These are phyloP conservation scores for Pipistrellus nathusii DNA, from an alignment of 2,797 vertebrate species.

Conservation along the genomic window DNA sequence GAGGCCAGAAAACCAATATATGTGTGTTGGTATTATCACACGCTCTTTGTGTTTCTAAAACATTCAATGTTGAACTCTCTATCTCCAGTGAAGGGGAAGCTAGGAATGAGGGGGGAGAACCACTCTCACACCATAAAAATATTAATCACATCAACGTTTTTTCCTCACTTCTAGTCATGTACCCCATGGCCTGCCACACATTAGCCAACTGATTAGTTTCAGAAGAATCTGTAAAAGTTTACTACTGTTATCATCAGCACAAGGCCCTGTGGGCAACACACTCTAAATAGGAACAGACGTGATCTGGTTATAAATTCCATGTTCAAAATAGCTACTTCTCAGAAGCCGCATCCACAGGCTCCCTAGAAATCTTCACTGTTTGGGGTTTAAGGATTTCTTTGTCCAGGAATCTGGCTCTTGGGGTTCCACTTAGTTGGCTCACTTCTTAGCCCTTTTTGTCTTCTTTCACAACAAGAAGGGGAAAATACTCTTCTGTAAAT, in stretches of 20 bases:
- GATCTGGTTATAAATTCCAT: background rate
- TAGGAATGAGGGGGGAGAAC: background rate
- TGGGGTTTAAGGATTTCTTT: background rate
- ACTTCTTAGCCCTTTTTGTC: background rate
- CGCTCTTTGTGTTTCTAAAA: background rate
- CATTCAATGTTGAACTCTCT: background rate
- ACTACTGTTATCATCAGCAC: background rate
- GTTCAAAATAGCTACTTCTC: background rate
- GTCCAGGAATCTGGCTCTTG: background rate
- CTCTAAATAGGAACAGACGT: conserved; percentile 15
- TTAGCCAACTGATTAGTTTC: background rate
- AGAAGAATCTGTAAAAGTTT: background rate
- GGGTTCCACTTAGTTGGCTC: background rate
- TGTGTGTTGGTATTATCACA: background rate
- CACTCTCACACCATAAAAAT: background rate
- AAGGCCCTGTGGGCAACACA: background rate
- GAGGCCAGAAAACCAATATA: background rate
- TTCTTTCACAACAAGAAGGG: background rate
- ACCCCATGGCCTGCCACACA: background rate
- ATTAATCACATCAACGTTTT: background rate
- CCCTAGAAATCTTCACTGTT: background rate
- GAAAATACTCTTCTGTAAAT: background rate
- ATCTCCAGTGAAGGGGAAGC: background rate
- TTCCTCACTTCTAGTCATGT: conserved; percentile 16
- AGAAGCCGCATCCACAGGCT: background rate